phyloP scores from a whole-genome alignment of 2,888 invertebrate species.

The Portevinia maculata region DNA sequence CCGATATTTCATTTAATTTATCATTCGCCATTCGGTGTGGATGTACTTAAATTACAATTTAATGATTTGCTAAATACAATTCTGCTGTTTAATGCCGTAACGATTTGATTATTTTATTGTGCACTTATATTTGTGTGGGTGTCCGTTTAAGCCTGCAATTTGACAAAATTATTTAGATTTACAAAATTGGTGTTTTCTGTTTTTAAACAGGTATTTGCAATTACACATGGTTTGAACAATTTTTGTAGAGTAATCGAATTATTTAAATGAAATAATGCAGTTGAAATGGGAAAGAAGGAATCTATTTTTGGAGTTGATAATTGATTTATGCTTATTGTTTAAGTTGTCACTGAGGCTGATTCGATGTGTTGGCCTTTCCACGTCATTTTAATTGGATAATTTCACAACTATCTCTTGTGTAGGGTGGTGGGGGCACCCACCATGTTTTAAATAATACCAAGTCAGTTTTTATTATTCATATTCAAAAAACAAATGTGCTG shows the following conservation, averaged over 20 bases:
- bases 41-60: constrained; percentile 41
- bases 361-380: constrained; percentile 26
- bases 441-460: too few relatives aligned
- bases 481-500: too few relatives aligned
- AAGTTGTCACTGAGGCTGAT: not conserved
- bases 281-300: constrained; percentile 9
- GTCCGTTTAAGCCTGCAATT: constrained; percentile 5
- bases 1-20: constrained; percentile 66
- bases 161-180: constrained; percentile 12
- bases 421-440: too few relatives aligned
- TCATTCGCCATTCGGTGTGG: not conserved
- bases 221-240: constrained; percentile 19
- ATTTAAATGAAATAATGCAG: constrained; percentile 42
- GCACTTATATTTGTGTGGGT: not conserved
- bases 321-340: constrained; percentile 30
- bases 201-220: constrained; percentile 11
- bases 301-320: constrained; percentile 4
- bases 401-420: too few relatives aligned
- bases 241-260: constrained; percentile 40
- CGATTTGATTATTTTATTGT: constrained; percentile 51
- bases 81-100: constrained; percentile 34
- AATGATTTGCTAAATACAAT: constrained; percentile 49
- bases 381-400: constrained; percentile 7
- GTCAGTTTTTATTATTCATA: too few relatives aligned
- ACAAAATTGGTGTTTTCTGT: constrained; percentile 2